Evolutionary conservation across 2,113 vertebrate species (phyloP).

Genomic region (Bambusicola thoracicus): DNA sequence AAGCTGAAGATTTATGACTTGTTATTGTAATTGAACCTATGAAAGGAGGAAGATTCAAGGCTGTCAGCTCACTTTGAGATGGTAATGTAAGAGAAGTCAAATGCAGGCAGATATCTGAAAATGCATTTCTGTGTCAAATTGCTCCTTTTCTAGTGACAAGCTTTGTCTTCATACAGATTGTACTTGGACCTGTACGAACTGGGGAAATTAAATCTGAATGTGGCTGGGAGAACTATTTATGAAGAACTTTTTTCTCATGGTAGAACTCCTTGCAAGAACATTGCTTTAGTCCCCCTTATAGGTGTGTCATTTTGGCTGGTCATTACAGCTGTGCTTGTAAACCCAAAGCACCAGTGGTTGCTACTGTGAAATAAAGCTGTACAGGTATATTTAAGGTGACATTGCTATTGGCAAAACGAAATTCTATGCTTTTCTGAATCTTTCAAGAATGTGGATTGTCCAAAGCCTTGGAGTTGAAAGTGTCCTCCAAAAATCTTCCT

Average conservation of each 20-base stretch:
- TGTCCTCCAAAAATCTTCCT: background rate
- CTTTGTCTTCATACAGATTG: background rate
- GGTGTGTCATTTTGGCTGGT: background rate
- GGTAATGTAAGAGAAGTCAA: background rate
- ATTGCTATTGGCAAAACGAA: background rate
- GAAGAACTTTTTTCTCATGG: background rate
- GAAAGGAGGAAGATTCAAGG: background rate
- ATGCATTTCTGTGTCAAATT: background rate
- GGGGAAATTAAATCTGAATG: background rate
- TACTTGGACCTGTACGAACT: background rate
- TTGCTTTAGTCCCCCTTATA: background rate
- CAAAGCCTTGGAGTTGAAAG: background rate
- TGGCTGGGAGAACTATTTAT: background rate
- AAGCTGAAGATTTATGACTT: background rate
- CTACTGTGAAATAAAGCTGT: background rate
- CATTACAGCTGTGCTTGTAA: background rate
- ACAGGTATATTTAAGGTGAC: background rate
- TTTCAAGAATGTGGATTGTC: background rate
- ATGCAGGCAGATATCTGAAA: background rate
- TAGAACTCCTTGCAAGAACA: background rate
- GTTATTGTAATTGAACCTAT: background rate
- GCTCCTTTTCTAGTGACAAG: background rate
- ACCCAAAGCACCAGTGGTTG: background rate
- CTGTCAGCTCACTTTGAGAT: background rate
- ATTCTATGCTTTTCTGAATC: background rate